Base-by-base conservation (phyloP, 2,113 vertebrate genomes). In the Atrichornis clamosus region DNA sequence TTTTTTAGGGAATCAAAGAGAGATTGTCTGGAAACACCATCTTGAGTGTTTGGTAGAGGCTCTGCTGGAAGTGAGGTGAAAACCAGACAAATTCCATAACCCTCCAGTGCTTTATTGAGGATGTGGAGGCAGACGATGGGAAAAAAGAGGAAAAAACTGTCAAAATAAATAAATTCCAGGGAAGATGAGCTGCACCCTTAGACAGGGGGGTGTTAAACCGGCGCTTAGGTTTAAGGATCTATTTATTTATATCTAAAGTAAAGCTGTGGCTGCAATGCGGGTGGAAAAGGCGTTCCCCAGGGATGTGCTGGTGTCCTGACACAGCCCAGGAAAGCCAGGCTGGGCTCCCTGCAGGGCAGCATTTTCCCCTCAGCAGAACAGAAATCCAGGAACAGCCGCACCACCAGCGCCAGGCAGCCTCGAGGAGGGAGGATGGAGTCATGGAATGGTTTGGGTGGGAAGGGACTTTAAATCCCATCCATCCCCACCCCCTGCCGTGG, bases 361-460 rank as follows among this genome's bases (percentile, higher is more conserved):
- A 39, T 64, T 42, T 42, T 46, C n/a, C 8, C n/a, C 49, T 50
- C 33, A 41, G 56, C 47, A 26, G 62, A 42, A 59, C 5, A 27
- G 8, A 27, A 81, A 9, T 10, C 32, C 47, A 32, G 56, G 53
- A 44, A 50, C 23, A 37, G 59, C 28, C 39, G 20, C 79, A 62
- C 2, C 7, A 4, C 1, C 33, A 12, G 33, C 0, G 18, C 59
- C 60, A 50, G 33, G 58, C 0, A 22, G 59, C 19, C 9, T 2
- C 5, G 35, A 60, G 24, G 39, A 73, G 15, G 13, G 1, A 30
- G 47, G 63, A 28, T 23, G 44, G 55, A 70, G 23, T 42, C 15
- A 3, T 15, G 65, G 65, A 42, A 35, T 24, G 8, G 5, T 42
- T 70, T 60, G 55, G 27, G 50, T 28, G 26, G 35, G 44, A 59